Evolutionary conservation across 2,888 invertebrate genomes (phyloP).

Genomic region (Gasteruption jaculator): DNA sequence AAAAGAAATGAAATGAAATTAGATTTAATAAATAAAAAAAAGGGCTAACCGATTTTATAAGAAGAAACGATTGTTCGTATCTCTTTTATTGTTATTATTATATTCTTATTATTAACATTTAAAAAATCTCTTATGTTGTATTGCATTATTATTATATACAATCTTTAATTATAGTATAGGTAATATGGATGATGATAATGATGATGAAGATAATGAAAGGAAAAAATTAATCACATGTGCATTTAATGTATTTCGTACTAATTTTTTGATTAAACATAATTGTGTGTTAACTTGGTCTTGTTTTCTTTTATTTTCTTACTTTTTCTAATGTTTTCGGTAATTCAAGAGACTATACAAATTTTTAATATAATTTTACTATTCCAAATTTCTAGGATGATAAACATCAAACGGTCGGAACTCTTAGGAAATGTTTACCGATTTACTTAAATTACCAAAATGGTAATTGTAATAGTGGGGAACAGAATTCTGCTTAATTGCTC

Average conservation of each 20-base stretch:
- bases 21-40: slow-evolving; percentile 17
- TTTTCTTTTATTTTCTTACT: slow-evolving; percentile 35
- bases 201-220: slow-evolving; percentile 23
- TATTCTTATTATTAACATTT: slow-evolving; percentile 41
- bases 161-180: slow-evolving; percentile 47
- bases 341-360: background rate
- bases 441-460: too few relatives aligned
- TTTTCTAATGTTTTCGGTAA: slow-evolving; percentile 3
- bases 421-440: too few relatives aligned
- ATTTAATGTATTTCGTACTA: slow-evolving; percentile 52
- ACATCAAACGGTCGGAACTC: too few relatives aligned
- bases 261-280: slow-evolving; percentile 52
- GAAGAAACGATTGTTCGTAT: slow-evolving; percentile 36
- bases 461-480: too few relatives aligned
- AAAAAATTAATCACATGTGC: slow-evolving; percentile 49
- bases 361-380: too few relatives aligned
- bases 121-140: slow-evolving; percentile 41
- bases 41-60: slow-evolving; percentile 36
- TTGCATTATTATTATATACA: slow-evolving; percentile 42
- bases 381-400: too few relatives aligned
- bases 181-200: slow-evolving; percentile 41
- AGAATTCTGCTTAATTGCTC: too few relatives aligned
- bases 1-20: slow-evolving; percentile 12
- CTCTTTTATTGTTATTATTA: slow-evolving; percentile 40
- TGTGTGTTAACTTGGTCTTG: slow-evolving; percentile 46